A percentile compares a stretch with the other conserved stretches of the same genome.
phyloP scores from a whole-genome alignment of 2,113 vertebrate species.

The Syngnathus scovelli region DNA sequence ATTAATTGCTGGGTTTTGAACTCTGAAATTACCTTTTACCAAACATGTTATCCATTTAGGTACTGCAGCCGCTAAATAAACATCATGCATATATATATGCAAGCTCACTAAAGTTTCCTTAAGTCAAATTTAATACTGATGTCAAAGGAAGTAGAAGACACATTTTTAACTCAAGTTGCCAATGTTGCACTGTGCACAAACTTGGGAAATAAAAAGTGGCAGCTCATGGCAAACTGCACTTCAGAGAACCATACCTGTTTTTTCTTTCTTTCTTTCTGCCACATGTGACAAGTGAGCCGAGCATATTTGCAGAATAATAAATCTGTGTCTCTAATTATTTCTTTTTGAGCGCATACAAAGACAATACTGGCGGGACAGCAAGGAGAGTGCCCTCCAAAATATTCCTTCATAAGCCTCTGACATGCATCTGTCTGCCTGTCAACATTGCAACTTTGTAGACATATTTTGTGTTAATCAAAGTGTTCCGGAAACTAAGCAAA shows the following conservation, averaged over 20 bases:
- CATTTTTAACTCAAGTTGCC: constrained; percentile 32
- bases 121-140: neutral
- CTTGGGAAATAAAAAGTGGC: constrained; percentile 60
- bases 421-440: constrained; percentile 68
- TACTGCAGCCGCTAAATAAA: neutral
- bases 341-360: constrained; percentile 69
- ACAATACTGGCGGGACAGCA: constrained; percentile 49
- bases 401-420: constrained; percentile 64
- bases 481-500: constrained; percentile 40
- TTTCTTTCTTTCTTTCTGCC: constrained; percentile 46
- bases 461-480: constrained; percentile 63
- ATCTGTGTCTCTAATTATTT: constrained; percentile 74
- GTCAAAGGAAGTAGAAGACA: constrained; percentile 13
- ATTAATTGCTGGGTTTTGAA: neutral
- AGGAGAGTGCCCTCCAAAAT: constrained; percentile 59
- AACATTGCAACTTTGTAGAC: constrained; percentile 54
- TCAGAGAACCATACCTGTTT: constrained; percentile 50
- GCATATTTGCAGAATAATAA: constrained; percentile 62
- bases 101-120: neutral
- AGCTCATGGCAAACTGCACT: constrained; percentile 62
- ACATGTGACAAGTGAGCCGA: constrained; percentile 64
- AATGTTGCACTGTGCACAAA: constrained; percentile 43
- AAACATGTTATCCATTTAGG: neutral
- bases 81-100: neutral
- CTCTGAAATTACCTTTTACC: neutral